Percentiles rank a stretch among this genome's conserved stretches.
phyloP scores from a whole-genome alignment of 2,888 invertebrate species.

The Drosophila picticornis region DNA sequence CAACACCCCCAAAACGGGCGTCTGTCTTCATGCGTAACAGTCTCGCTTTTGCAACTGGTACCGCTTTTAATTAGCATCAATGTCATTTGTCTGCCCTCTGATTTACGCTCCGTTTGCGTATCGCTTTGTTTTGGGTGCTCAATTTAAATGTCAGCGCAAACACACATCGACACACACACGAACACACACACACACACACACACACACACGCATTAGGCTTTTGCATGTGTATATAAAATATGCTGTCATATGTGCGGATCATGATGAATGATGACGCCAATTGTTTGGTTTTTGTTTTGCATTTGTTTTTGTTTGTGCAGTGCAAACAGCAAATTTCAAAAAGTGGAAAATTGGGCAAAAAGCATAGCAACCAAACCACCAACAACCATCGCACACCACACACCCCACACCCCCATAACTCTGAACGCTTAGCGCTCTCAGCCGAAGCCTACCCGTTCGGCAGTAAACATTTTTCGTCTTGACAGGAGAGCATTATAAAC shows the following conservation, averaged over 20 bases:
- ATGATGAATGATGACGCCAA: constrained; percentile 75
- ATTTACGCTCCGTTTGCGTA: constrained; percentile 37
- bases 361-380: constrained; percentile 39
- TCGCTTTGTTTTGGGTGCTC: constrained; percentile 41
- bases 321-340: constrained; percentile 63
- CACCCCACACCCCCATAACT: neutral
- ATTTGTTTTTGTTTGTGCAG: constrained; percentile 56
- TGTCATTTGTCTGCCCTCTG: constrained; percentile 62
- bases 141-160: constrained; percentile 60
- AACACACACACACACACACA: constrained; percentile 9
- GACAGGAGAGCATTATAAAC: constrained; percentile 52
- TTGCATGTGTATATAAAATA: constrained; percentile 47
- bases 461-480: constrained; percentile 71
- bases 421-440: constrained; percentile 11
- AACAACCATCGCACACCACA: neutral
- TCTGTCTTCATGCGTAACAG: constrained; percentile 3
- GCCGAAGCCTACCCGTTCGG: constrained; percentile 24
- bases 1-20: neutral
- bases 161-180: neutral
- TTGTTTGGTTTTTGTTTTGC: constrained; percentile 60
- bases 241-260: constrained; percentile 72
- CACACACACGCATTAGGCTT: constrained; percentile 9
- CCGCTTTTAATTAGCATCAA: constrained; percentile 78
- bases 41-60: constrained; percentile 41
- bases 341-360: constrained; percentile 37